Evolutionary conservation across 2,113 vertebrate genomes (phyloP), one percentile per base, ranked within the genome.

Genomic region (Capreolus pygargus): DNA sequence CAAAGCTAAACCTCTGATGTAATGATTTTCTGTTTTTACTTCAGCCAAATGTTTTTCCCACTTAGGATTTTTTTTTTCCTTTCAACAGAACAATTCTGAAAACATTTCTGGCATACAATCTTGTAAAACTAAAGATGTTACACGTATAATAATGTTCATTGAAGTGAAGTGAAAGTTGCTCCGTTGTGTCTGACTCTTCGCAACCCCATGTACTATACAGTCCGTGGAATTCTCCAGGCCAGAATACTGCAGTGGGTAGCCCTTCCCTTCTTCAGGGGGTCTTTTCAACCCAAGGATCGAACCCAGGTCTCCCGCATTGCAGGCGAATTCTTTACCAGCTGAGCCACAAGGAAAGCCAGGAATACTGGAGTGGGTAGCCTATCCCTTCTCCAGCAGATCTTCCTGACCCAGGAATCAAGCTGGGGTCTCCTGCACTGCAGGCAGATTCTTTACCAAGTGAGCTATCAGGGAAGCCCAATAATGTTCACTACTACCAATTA

Each of bases 11-110:
- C 9, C 47, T 98, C 52, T 94, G 58, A 96, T 79, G 83, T 50
- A 96, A 14, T 58, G 52, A 97, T 93, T 95, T 36, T 97, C 54
- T 96, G 67, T 93, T 97, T 98, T 91, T 33, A 98, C 47, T 98
- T 98, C 47, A 91, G 89, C 30, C 96, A 96, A 92, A 87, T 86
- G 30, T 93, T 98, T 97, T 95, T 33, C 57, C 58, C 17, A 92
- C 39, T 88, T 19, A 30, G 2, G 4, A n/a, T 78, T 82, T 86
- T 81, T 36, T 33, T 52, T 61, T 86, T 81, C 27, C 36, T 89
- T 86, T 89, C 21, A 91, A 57, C 86, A 94, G 60, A 97, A 96
- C 27, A 79, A 84, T 52, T 95, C 78, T 89, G n/a, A 97, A 96
- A 95, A 91, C 76, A 7, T 67, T 28, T 79, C 61, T 36, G 94